These are phyloP conservation scores for Syritta pipiens DNA, from an alignment of 2,888 invertebrate species.

Conservation along the genomic window DNA sequence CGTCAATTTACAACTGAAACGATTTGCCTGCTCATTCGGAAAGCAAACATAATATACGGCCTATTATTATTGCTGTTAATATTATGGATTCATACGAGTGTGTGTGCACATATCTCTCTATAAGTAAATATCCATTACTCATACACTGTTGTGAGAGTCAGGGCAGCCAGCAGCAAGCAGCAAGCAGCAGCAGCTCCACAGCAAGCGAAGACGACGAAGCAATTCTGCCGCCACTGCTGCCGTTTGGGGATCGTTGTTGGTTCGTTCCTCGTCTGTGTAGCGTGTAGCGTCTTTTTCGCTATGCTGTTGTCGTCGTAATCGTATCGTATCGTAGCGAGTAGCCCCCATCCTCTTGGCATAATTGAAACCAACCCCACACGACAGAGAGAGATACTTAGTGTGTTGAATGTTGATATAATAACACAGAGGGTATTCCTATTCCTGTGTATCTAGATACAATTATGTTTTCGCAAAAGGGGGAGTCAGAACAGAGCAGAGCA, in stretches of 20 bases:
- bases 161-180: neutral
- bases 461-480: constrained; percentile 30
- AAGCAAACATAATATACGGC: constrained; percentile 71
- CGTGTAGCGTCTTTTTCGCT: no score
- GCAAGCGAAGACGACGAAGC: constrained; percentile 5
- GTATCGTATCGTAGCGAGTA: constrained; percentile 16
- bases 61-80: constrained; percentile 69
- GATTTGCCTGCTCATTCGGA: constrained; percentile 72
- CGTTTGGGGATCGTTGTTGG: constrained; percentile 35
- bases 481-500: neutral
- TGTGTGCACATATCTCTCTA: constrained; percentile 42
- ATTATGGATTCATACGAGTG: constrained; percentile 64
- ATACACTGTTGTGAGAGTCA: constrained; percentile 63
- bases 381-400: constrained; percentile 27
- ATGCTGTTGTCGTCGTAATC: constrained; percentile 16
- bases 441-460: constrained; percentile 61
- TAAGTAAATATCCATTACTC: constrained; percentile 62
- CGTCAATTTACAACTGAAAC: constrained; percentile 73
- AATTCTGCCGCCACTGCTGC: constrained; percentile 7
- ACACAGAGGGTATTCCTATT: constrained; percentile 35
- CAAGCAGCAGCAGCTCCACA: constrained; percentile 27
- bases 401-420: constrained; percentile 64
- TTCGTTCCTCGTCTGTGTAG: constrained; percentile 13
- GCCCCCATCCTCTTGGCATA: constrained; percentile 47
- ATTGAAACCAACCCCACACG: constrained; percentile 1